phyloP scores from a whole-genome alignment of 2,113 vertebrate species.

The Rattus rattus region DNA sequence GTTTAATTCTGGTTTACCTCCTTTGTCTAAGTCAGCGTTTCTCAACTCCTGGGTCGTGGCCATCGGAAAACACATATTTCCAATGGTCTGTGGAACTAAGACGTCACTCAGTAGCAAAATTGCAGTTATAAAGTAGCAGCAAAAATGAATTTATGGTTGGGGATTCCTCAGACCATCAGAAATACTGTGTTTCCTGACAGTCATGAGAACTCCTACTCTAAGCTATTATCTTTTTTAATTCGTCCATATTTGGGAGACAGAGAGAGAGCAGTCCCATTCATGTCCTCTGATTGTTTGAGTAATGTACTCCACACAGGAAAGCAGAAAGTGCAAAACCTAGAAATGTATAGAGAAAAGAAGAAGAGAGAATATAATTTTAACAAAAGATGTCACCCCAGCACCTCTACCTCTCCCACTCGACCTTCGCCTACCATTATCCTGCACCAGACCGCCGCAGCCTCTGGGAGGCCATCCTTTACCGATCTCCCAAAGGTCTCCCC shows the following conservation, averaged over 20 bases:
- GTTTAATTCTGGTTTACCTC: not conserved
- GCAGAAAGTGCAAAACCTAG: not conserved
- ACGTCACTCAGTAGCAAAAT: not conserved
- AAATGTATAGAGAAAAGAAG: not conserved
- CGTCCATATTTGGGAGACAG: not conserved
- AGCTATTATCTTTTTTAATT: not conserved
- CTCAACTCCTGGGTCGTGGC: not conserved
- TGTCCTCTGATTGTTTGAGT: not conserved
- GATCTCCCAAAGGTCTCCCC: not conserved
- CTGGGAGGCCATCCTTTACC: not conserved
- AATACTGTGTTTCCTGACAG: not conserved
- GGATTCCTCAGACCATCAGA: not conserved
- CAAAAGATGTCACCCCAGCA: rapidly evolving
- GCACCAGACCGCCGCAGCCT: rapidly evolving
- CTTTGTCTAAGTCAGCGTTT: not conserved
- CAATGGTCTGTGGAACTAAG: not conserved
- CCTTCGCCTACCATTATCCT: too few relatives aligned
- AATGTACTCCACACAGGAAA: not conserved
- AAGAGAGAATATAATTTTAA: not conserved
- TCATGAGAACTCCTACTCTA: not conserved
- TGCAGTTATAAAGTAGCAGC: not conserved
- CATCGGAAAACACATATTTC: not conserved
- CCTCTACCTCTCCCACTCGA: not conserved
- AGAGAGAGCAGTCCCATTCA: not conserved
- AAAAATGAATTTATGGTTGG: not conserved